Percentiles rank a stretch among this genome's conserved stretches.
Evolutionary conservation across 2,113 vertebrate genomes (phyloP).

Genomic region (Colistium nudipinnis): DNA sequence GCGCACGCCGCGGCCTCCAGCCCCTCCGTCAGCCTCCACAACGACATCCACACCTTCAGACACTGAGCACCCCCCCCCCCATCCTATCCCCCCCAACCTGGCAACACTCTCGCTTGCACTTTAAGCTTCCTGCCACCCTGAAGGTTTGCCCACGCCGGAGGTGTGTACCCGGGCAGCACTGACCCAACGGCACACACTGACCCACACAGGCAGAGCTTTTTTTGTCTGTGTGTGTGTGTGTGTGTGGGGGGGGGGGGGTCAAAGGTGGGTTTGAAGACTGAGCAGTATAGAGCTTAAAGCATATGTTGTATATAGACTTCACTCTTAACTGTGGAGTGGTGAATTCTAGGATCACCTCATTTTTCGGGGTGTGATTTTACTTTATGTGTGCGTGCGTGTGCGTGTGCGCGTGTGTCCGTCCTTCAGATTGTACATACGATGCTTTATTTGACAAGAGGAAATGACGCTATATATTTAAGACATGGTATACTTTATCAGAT

Average conservation of each 20-base stretch:
- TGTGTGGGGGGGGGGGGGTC: too few relatives aligned
- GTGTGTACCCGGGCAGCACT: slow-evolving; percentile 4
- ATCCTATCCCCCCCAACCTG: not conserved
- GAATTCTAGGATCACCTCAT: slow-evolving; percentile 73
- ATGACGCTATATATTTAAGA: slow-evolving; percentile 59
- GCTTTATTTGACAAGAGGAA: slow-evolving; percentile 45
- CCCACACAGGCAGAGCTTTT: too few relatives aligned
- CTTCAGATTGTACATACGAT: slow-evolving; percentile 41
- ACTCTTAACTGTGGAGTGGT: slow-evolving; percentile 69
- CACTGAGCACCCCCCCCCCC: slow-evolving; percentile 45
- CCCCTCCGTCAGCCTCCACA: slow-evolving; percentile 74
- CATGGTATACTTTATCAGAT: slow-evolving; percentile 9
- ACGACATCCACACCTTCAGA: slow-evolving; percentile 82
- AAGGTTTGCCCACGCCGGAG: slow-evolving; percentile 34
- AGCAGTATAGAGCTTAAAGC: slow-evolving; percentile 22
- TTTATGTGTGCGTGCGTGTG: not conserved
- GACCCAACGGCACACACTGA: slow-evolving; percentile 16
- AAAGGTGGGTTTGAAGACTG: slow-evolving; percentile 2
- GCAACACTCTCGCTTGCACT: slow-evolving; percentile 71
- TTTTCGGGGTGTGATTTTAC: slow-evolving; percentile 76
- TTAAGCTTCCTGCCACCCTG: slow-evolving; percentile 57
- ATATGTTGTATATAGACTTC: slow-evolving; percentile 70
- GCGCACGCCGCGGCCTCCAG: slow-evolving; percentile 2
- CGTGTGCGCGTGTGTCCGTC: slow-evolving; percentile 21
- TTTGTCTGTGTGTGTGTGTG: slow-evolving; percentile 16